Evolutionary conservation across 53 echinoderm and acorn worm species (phyloP).

Genomic region (Antedon mediterranea): DNA sequence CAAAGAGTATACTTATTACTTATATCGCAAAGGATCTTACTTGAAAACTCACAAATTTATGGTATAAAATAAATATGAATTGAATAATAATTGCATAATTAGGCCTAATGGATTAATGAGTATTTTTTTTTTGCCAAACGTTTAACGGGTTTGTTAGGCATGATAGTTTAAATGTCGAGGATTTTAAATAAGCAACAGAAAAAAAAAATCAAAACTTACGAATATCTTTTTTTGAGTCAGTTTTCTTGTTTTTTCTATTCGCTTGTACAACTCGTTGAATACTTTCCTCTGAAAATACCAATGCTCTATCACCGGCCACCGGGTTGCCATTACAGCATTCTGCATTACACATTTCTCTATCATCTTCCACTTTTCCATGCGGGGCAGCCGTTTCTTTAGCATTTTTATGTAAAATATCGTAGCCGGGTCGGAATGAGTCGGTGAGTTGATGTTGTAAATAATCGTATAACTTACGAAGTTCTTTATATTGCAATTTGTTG

Average conservation of each 20-base stretch:
- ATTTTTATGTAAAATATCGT: background rate
- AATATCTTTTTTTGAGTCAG: background rate
- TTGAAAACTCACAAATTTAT: no score
- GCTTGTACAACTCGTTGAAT: background rate
- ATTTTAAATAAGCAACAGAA: no score
- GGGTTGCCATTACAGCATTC: background rate
- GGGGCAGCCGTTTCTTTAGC: background rate
- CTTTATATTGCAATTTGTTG: slow-evolving; percentile 1
- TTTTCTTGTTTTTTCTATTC: background rate
- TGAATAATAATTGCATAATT: no score
- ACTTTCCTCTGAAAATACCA: background rate
- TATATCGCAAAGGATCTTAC: no score
- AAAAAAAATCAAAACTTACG: background rate
- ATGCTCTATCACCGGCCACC: background rate
- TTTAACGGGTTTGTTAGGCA: no score
- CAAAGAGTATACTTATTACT: no score
- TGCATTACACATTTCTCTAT: background rate
- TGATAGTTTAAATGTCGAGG: no score
- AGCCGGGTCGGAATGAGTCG: slow-evolving; percentile 23
- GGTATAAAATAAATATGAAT: no score
- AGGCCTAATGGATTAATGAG: no score
- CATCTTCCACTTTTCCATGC: background rate
- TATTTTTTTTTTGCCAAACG: no score
- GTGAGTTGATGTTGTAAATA: slow-evolving; percentile 13
- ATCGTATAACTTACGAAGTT: slow-evolving; percentile 19